Evolutionary conservation across 1,140 invertebrate genomes (phyloP), one percentile per base, ranked within the genome.

Genomic region (Camponotus vicinus): DNA sequence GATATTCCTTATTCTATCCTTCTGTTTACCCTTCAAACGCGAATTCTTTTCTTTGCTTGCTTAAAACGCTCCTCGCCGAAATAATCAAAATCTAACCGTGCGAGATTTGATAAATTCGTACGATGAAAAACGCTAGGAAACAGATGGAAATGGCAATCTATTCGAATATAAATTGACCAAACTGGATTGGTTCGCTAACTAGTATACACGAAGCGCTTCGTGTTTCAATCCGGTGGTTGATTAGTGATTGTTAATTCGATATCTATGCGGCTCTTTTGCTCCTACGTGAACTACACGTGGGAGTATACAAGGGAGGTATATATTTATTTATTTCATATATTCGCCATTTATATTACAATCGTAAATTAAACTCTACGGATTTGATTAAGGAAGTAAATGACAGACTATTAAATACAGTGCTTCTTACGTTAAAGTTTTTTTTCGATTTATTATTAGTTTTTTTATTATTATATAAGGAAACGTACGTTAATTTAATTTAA

Each of bases 71-170:
- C 42, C 70, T 61, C 15, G 5, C 21, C 13, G 3, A 0, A 69
- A 55, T 61, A 73, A 77, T 83, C 70, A 21, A 84, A 76, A 76
- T 63, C 34, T 15, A 18, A 9, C 27, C 21, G 75, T n/a, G n/a
- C 32, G 11, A 82, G 71, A 82, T 73, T 82, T n/a, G 55, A 27
- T 59, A 59, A 69, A 69, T 55, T 13, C 21, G 32, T 11, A 32
- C 7, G n/a, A 34, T 52, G n/a, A 49, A 45, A 49, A 49, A 52
- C 4, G 7, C 1, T 9, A 8, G 15, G 6, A 66, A 32, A 45
- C 40, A 18, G 15, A 57, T 57, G 32, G 27, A 66, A n/a, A 45
- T 4, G 37, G 32, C 2, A 34, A 66, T 18, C 34, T 27, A 27
- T 42, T 52, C 18, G 13, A 21, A 27, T 49, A 1, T 42, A 70